Evolutionary conservation across 2,113 vertebrate species (phyloP), one percentile per base, ranked within the genome.

Genomic region (Himantopus leucocephalus): DNA sequence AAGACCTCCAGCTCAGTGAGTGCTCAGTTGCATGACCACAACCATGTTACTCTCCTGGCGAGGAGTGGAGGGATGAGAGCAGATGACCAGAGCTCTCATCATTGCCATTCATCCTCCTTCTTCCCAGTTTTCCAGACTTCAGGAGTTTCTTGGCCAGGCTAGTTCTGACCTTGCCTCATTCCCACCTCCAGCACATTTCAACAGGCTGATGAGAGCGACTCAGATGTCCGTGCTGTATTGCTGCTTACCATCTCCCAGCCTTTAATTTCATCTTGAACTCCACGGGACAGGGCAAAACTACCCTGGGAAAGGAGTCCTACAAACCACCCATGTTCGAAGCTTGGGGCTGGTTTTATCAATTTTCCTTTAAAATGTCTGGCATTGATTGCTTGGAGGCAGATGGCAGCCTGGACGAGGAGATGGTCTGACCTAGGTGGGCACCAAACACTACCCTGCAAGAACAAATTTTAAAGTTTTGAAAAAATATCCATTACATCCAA

Each of bases 151-250:
- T 68, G 27, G 16, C 30, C 30, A 60, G 70, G 27, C n/a, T 67
- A 52, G 30, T 32, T 27, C 41, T 72, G 72, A 45, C 14, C 12
- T 70, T 29, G 24, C 34, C 43, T 26, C 72, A 60, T 41, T 72
- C 19, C 0, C 0, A 32, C 12, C 63, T 27, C 15, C 59, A 52
- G 68, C 0, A 0, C 8, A 2, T 30, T 45, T 50, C 76, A 66
- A 1, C 1, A 9, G 15, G 30, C 59, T 84, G 81, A n/a, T 1
- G 10, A 6, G 23, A 71, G 52, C 0, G 0, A 52, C 16, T 75
- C 15, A 35, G 21, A 52, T 0, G 2, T 39, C 66, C 2, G 0
- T 9, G 23, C 39, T 60, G 29, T 19, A 11, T 32, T 22, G 14
- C 47, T 68, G 39, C 35, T 75, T 55, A 24, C 27, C 88, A 45